A percentile compares a stretch with the other conserved stretches of the same genome.
Evolutionary conservation across 2,797 vertebrate genomes (phyloP).

Genomic region (Sciaenops ocellatus): DNA sequence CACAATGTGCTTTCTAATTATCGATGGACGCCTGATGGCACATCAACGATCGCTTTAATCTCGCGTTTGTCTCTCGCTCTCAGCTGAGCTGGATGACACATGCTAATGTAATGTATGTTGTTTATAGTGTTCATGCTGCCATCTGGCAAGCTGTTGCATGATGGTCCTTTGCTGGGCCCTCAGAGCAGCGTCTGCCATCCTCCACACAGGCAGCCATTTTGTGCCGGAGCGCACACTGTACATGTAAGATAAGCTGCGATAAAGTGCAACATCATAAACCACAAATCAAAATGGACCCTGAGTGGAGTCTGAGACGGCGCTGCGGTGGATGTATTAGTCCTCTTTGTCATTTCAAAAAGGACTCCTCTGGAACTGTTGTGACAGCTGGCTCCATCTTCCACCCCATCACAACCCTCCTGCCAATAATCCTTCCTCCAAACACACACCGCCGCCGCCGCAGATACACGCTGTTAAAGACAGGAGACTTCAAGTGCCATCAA

Average conservation of each 20-base stretch:
- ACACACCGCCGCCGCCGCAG: slow-evolving; percentile 21
- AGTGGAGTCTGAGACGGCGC: slow-evolving; percentile 1
- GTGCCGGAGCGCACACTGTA: slow-evolving; percentile 21
- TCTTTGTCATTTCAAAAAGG: slow-evolving; percentile 54
- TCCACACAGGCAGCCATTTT: slow-evolving; percentile 55
- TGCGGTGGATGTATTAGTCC: slow-evolving; percentile 27
- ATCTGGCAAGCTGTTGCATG: neutral
- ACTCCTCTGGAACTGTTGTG: slow-evolving; percentile 57
- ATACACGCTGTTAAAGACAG: slow-evolving; percentile 35
- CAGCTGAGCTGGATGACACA: neutral
- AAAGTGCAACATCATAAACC: slow-evolving; percentile 53
- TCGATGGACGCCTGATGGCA: neutral
- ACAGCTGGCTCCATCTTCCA: slow-evolving; percentile 61
- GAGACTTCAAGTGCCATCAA: slow-evolving; percentile 54
- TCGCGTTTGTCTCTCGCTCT: neutral
- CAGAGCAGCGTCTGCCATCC: neutral
- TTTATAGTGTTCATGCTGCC: neutral
- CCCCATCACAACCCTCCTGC: slow-evolving; percentile 57
- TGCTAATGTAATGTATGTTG: neutral
- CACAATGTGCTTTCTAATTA: neutral
- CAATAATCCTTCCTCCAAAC: slow-evolving; percentile 43
- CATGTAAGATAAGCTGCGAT: slow-evolving; percentile 50
- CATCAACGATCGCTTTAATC: neutral
- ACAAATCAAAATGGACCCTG: slow-evolving; percentile 56
- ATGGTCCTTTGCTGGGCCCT: neutral